Conservation (phyloP, 2,888 invertebrate species). For the Pseudeuparius sepicola region DNA sequence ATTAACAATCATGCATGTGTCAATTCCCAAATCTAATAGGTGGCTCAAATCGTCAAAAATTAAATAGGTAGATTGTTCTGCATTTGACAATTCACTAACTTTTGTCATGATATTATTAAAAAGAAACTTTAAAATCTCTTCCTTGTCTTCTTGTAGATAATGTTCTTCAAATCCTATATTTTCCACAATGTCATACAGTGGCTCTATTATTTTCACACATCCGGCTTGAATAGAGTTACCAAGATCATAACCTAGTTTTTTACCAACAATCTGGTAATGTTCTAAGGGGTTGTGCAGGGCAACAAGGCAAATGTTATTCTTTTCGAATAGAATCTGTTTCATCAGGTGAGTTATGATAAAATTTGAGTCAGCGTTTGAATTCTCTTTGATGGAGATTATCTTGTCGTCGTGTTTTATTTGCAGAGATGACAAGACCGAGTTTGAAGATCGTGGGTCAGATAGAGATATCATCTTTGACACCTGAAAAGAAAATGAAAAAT, state of each 20-base stretch:
- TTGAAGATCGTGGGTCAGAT: conserved; percentile 24
- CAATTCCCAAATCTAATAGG: conserved; percentile 54
- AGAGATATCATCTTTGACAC: conserved; percentile 23
- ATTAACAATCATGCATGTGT: conserved; percentile 42
- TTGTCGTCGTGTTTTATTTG: conserved; percentile 52
- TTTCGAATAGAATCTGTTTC: conserved; percentile 54
- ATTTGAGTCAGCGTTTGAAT: conserved; percentile 59
- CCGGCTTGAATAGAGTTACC: conserved; percentile 29
- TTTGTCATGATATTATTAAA: conserved; percentile 38
- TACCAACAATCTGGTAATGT: conserved; percentile 65
- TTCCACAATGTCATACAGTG: conserved; percentile 41
- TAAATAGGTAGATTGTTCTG: conserved; percentile 35
- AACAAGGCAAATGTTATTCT: conserved; percentile 50
- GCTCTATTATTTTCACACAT: conserved; percentile 46
- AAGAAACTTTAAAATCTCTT: conserved; percentile 38
- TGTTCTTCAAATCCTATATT: conserved; percentile 35
- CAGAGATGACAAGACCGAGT: conserved; percentile 38
- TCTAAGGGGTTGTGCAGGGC: conserved; percentile 59
- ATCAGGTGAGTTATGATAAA: conserved; percentile 61
- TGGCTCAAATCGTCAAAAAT: conserved; percentile 66
- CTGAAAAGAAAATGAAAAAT: conserved; percentile 13
- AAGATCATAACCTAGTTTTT: conserved; percentile 63
- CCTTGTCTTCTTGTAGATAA: conserved; percentile 29
- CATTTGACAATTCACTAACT: conserved; percentile 18
- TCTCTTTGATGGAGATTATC: conserved; percentile 58